Conservation (phyloP, 2,113 vertebrate species). For the Salvelinus sp. region DNA sequence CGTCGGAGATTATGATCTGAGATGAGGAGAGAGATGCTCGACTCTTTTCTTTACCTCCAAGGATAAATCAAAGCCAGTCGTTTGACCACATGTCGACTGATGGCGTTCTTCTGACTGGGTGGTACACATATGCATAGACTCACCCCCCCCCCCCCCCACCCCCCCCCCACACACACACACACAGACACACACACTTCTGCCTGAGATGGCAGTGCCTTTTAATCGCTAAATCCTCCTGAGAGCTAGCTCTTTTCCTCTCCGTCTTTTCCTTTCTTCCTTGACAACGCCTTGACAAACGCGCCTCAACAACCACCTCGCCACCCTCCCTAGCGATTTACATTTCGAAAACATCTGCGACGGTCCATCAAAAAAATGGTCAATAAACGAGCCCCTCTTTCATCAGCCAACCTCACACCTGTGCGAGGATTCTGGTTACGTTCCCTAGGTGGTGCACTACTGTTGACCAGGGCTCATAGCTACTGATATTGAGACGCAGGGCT, state of each 20-base stretch:
- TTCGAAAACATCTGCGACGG: conserved; percentile 74
- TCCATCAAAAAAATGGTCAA: conserved; percentile 73
- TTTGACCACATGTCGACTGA: conserved; percentile 71
- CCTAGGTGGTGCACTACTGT: background rate
- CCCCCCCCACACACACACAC: no score
- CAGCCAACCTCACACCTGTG: conserved; percentile 31
- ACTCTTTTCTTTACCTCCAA: conserved; percentile 53
- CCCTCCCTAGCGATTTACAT: conserved; percentile 69
- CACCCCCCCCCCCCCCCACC: no score
- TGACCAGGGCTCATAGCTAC: no score
- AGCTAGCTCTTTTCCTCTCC: conserved; percentile 49
- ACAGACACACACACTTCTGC: no score
- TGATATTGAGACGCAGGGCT: no score
- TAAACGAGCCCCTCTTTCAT: conserved; percentile 72
- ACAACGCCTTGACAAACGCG: conserved; percentile 8
- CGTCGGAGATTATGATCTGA: conserved; percentile 75
- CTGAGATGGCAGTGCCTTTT: background rate
- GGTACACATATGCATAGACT: conserved; percentile 16
- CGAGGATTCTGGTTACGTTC: conserved; percentile 13
- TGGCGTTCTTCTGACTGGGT: conserved; percentile 52
- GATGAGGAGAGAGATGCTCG: conserved; percentile 63
- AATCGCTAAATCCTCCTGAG: conserved; percentile 69
- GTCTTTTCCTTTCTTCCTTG: conserved; percentile 28
- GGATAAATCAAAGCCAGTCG: conserved; percentile 74
- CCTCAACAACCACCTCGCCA: background rate